Evolutionary conservation across 2,113 vertebrate genomes (phyloP).

Genomic region (Limanda limanda): DNA sequence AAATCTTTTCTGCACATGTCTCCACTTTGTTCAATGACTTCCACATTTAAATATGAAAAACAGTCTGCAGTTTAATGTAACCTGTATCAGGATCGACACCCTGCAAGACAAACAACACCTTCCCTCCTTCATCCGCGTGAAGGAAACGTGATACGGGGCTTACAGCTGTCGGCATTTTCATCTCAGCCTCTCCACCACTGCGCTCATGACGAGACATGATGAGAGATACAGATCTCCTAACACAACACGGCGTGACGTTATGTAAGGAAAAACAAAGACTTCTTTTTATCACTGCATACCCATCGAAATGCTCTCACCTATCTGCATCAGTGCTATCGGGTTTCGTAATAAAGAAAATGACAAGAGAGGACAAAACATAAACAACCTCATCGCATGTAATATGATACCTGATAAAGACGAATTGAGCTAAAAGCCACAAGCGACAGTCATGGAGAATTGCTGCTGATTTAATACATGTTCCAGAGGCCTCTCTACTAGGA

Average conservation of each 20-base stretch:
- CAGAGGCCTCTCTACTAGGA: background rate
- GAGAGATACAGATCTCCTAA: conserved; percentile 38
- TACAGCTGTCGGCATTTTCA: conserved; percentile 43
- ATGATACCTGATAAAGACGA: background rate
- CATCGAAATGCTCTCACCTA: background rate
- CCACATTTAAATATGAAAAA: background rate
- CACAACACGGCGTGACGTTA: conserved; percentile 3
- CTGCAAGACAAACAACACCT: conserved; percentile 12
- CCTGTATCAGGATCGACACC: background rate
- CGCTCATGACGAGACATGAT: conserved; percentile 1
- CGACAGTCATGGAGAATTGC: background rate
- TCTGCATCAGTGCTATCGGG: background rate
- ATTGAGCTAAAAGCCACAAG: background rate
- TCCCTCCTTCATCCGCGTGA: conserved; percentile 11
- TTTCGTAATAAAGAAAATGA: background rate
- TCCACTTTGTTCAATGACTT: background rate
- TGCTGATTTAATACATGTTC: background rate
- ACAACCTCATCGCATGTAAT: background rate
- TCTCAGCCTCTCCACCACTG: conserved; percentile 20
- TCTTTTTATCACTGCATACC: conserved; percentile 5
- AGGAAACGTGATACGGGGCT: conserved; percentile 43
- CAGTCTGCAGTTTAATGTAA: background rate
- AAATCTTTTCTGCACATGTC: conserved; percentile 4
- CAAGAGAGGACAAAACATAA: background rate
- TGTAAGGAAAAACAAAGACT: conserved; percentile 43